phyloP scores from a whole-genome alignment of 2,797 vertebrate species.

The Eospalax fontanierii region DNA sequence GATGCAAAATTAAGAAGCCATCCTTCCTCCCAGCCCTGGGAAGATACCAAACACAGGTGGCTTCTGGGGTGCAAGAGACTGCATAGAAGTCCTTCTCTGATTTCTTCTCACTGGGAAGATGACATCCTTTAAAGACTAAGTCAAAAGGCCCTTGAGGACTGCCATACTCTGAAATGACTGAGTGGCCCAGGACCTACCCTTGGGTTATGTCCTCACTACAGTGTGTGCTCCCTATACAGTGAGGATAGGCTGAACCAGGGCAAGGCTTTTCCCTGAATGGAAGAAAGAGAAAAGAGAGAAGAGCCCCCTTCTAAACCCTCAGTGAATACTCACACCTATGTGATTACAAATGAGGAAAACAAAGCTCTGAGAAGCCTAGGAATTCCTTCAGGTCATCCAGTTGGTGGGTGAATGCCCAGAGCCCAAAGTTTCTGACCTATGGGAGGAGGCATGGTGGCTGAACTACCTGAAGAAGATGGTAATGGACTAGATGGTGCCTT shows the following conservation, averaged over 20 bases:
- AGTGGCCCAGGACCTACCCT: neutral
- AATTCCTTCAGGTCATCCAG: neutral
- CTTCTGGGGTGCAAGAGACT: neutral
- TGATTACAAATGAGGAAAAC: neutral
- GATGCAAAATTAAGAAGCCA: neutral
- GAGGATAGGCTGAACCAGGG: rapidly evolving
- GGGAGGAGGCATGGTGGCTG: neutral
- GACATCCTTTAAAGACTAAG: neutral
- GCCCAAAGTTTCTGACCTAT: neutral
- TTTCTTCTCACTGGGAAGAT: neutral
- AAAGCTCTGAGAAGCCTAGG: neutral
- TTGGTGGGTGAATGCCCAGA: rapidly evolving
- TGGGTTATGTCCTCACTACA: neutral
- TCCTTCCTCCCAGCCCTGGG: neutral
- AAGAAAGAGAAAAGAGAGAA: neutral
- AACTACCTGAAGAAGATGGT: neutral
- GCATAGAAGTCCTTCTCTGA: neutral
- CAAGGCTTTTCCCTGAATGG: neutral
- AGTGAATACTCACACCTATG: neutral
- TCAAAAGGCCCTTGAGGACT: neutral
- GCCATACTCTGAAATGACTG: neutral
- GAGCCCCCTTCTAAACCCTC: neutral
- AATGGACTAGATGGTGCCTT: neutral
- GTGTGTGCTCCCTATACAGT: too few relatives aligned
- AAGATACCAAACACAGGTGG: neutral